Conservation (phyloP, 2,888 invertebrate genomes). For the Malthinus flaveolus region DNA sequence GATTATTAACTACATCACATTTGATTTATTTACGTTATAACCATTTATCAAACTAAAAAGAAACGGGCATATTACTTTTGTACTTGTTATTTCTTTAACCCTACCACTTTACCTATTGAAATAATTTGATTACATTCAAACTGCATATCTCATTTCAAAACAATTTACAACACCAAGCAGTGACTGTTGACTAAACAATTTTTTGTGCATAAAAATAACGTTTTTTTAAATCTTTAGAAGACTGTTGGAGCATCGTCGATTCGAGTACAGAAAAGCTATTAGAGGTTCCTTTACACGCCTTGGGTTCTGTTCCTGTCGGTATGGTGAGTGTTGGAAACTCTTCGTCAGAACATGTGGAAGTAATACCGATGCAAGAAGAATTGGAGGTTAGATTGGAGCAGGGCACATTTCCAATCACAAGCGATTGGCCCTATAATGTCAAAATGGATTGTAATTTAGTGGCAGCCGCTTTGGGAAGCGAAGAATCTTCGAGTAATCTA, state of each 20-base stretch:
- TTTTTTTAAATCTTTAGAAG: slow-evolving; percentile 40
- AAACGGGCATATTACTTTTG: too few species aligned
- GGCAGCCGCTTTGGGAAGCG: slow-evolving; percentile 57
- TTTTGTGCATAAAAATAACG: not conserved
- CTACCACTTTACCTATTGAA: too few species aligned
- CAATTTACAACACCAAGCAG: not conserved
- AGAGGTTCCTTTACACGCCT: slow-evolving; percentile 52
- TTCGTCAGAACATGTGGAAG: slow-evolving; percentile 51
- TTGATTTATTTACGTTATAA: too few species aligned
- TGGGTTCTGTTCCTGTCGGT: slow-evolving; percentile 47
- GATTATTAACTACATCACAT: too few species aligned
- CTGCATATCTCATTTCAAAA: slow-evolving; percentile 4
- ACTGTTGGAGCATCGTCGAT: slow-evolving; percentile 57
- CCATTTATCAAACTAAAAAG: too few species aligned
- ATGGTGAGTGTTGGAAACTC: slow-evolving; percentile 44
- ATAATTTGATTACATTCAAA: not conserved
- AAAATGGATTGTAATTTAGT: slow-evolving; percentile 57
- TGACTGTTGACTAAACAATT: too few species aligned
- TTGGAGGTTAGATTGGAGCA: slow-evolving; percentile 61
- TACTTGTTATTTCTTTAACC: too few species aligned
- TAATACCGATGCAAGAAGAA: slow-evolving; percentile 63
- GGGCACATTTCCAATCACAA: slow-evolving; percentile 56
- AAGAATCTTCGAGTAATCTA: slow-evolving; percentile 41
- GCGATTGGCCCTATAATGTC: slow-evolving; percentile 54
- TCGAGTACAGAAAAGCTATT: slow-evolving; percentile 56